These are phyloP conservation scores for Melanotaenia boesemani DNA, from an alignment of 2,797 vertebrate species.

Conservation along the genomic window DNA sequence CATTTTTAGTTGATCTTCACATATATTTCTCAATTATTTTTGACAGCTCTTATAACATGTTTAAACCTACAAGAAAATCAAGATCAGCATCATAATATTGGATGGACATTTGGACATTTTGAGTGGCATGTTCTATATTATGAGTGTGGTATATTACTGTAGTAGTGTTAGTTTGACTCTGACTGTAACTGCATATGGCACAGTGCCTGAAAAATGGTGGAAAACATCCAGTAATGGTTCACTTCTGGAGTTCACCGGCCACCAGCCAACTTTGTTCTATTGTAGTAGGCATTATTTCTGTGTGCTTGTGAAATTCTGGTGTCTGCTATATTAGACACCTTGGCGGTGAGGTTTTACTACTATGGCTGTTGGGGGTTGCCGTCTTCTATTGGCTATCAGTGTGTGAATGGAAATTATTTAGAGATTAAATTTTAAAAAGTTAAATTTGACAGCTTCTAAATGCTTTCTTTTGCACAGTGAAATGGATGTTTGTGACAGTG, in stretches of 20 bases:
- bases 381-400: constrained; percentile 31
- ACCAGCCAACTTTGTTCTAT: constrained; percentile 61
- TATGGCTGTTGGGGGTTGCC: constrained; percentile 1
- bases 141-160: constrained; percentile 15
- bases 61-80: neutral
- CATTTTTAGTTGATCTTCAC: neutral
- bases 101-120: neutral
- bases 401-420: constrained; percentile 47
- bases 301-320: constrained; percentile 47
- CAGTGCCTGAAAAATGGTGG: constrained; percentile 63
- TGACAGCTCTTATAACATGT: neutral
- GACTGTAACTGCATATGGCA: constrained; percentile 56
- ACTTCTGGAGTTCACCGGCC: constrained; percentile 57
- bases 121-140: neutral
- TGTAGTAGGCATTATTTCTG: constrained; percentile 41
- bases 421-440: constrained; percentile 13
- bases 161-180: constrained; percentile 13
- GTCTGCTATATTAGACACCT: constrained; percentile 65
- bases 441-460: neutral
- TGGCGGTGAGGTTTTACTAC: constrained; percentile 66
- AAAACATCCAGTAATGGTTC: constrained; percentile 64
- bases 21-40: neutral
- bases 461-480: neutral
- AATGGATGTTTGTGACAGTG: neutral
- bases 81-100: neutral